Evolutionary conservation across 2,797 vertebrate genomes (phyloP).

Genomic region (Alosa sapidissima): DNA sequence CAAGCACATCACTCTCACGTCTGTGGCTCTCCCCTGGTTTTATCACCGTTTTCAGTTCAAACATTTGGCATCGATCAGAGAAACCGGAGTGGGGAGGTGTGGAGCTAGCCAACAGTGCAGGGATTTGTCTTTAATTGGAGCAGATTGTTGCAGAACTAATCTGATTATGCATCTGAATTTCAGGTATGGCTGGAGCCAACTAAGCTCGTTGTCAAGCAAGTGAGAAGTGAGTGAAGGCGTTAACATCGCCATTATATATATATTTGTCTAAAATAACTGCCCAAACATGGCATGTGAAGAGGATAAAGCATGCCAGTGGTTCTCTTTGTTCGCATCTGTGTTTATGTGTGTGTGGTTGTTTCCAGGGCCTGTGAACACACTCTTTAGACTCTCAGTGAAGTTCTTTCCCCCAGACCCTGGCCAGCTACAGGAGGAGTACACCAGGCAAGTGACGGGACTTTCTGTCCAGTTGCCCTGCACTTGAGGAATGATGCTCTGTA

Average conservation of each 20-base stretch:
- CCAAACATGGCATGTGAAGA: too few species aligned
- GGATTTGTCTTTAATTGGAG: not conserved
- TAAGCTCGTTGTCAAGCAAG: conserved; percentile 89
- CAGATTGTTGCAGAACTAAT: conserved; percentile 25
- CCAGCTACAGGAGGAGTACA: conserved; percentile 94
- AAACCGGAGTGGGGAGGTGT: not conserved
- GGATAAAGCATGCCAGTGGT: not conserved
- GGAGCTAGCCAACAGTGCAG: not conserved
- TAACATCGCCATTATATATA: not conserved
- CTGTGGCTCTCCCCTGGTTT: not conserved
- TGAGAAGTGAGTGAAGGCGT: conserved; percentile 83
- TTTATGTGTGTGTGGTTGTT: conserved; percentile 35
- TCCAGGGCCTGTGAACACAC: conserved; percentile 84
- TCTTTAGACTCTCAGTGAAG: conserved; percentile 92
- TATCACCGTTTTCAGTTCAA: conserved; percentile 3
- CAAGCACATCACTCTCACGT: not conserved
- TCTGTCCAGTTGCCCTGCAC: not conserved
- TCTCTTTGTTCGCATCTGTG: not conserved
- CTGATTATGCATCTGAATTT: conserved; percentile 54
- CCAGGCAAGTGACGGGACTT: conserved; percentile 74
- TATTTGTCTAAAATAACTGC: not conserved
- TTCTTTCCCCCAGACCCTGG: conserved; percentile 98
- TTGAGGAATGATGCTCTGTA: not conserved
- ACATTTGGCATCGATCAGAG: not conserved
- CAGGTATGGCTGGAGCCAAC: conserved; percentile 96